These are phyloP conservation scores for Meloidogyne floridensis DNA, from an alignment of 1,140 invertebrate genomes.

Conservation along the genomic window DNA sequence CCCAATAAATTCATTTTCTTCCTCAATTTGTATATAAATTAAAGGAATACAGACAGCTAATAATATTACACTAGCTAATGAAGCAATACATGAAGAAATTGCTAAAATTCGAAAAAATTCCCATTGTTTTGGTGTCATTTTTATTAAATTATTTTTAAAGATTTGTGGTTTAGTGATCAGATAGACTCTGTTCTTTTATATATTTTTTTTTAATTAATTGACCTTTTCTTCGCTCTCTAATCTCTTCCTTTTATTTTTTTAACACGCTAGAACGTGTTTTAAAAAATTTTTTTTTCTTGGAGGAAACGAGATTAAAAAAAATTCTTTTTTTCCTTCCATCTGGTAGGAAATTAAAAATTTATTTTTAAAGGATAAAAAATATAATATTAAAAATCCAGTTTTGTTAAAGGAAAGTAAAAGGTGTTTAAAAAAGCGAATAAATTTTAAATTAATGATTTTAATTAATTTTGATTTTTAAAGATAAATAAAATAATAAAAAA, in stretches of 20 bases:
- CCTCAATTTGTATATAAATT: constrained; percentile 16
- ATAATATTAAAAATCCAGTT: no score
- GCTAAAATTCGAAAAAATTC: constrained; percentile 24
- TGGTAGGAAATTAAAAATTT: no score
- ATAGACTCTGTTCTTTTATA: no score
- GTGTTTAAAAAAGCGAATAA: neutral
- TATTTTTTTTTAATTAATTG: no score
- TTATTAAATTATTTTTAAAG: neutral
- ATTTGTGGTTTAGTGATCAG: no score
- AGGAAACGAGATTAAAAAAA: no score
- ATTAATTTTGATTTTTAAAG: neutral
- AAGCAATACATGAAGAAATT: constrained; percentile 7
- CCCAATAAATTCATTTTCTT: constrained; percentile 13
- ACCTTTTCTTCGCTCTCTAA: no score
- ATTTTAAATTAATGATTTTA: neutral
- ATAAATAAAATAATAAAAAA: neutral
- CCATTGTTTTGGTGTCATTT: constrained; percentile 7
- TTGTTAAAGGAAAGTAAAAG: neutral
- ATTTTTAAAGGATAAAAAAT: no score
- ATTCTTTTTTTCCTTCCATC: no score
- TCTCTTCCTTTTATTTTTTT: no score
- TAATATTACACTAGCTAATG: constrained; percentile 19
- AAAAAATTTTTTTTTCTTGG: no score
- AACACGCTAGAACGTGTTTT: no score
- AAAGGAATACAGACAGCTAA: constrained; percentile 13